Evolutionary conservation across 2,888 invertebrate species (phyloP), one percentile per base, ranked within the genome.

Genomic region (Drosophila helvetica): DNA sequence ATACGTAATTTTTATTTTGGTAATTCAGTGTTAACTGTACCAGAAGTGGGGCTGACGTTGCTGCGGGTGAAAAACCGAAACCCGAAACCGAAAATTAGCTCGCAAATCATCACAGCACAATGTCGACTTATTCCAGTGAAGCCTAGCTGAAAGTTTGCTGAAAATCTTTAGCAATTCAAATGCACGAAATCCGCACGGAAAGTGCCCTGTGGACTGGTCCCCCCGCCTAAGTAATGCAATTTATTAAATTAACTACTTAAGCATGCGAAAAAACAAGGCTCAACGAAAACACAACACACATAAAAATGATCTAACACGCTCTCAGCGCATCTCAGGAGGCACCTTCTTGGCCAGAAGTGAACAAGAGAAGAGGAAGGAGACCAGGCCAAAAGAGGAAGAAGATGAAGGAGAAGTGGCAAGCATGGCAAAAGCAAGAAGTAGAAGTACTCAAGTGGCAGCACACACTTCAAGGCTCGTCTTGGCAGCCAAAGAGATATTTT

Each of bases 191-290:
- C 38, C 53, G 50, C n/a, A 1, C 38, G n/a, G 15, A 7, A 38
- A 38, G 38, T 7, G 38, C 4, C 18, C n/a, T 7, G 4, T 17
- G n/a, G n/a, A n/a, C n/a, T n/a, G n/a, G n/a, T n/a, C 22, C 22
- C 22, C 22, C 12, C 62, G 60, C 50, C 74, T 60, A 47, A 19
- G 65, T 63, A 78, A 73, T 79, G 82, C 77, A 82, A 80, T 80
- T 85, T 83, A 82, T 85, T 85, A 79, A 85, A 75, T 82, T 71
- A 82, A 79, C 82, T 85, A 85, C 80, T 85, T 82, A 74, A 77
- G 72, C 77, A 79, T 75, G 77, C 68, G 68, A 82, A 79, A 77
- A 76, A 59, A 38, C n/a, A 62, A 62, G 64, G 64, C 46, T 33
- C 18, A 71, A 66, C 60, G 43, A 53, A 43, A 47, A 50, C 57